Percentiles rank a stretch among this genome's conserved stretches.
Conservation (phyloP, 2,113 vertebrate species). For the Tragulus kanchil region DNA sequence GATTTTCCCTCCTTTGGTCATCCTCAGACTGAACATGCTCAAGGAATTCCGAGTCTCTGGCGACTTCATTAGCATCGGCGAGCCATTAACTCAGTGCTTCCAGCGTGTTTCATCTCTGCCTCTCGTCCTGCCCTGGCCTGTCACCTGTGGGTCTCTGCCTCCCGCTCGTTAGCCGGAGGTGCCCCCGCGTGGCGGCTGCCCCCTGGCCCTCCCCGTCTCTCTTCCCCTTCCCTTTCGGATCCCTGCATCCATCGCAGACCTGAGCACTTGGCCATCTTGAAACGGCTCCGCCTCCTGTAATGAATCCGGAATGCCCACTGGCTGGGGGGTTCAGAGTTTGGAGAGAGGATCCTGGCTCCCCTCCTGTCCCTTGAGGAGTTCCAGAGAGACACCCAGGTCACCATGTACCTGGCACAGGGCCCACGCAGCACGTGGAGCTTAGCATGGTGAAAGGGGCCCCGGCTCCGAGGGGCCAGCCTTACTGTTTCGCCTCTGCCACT, state of each 20-base stretch:
- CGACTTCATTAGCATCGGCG: constrained; percentile 85
- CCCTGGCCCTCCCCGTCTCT: rapidly evolving
- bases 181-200: rapidly evolving
- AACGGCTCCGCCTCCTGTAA: neutral
- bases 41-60: constrained; percentile 83
- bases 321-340: neutral
- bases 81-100: constrained; percentile 60
- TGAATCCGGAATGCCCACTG: neutral
- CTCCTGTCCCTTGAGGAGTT: neutral
- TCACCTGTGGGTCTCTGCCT: neutral
- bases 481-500: rapidly evolving
- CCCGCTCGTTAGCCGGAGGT: neutral
- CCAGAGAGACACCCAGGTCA: no score
- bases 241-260: neutral
- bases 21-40: constrained; percentile 55
- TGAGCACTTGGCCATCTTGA: neutral
- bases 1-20: neutral
- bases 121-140: neutral
- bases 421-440: rapidly evolving
- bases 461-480: neutral
- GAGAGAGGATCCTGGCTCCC: neutral
- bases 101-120: constrained; percentile 60
- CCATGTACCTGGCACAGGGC: rapidly evolving
- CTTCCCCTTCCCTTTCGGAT: neutral
- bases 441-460: neutral